Evolutionary conservation across 2,113 vertebrate species (phyloP), one percentile per base, ranked within the genome.

Genomic region (Ia io): DNA sequence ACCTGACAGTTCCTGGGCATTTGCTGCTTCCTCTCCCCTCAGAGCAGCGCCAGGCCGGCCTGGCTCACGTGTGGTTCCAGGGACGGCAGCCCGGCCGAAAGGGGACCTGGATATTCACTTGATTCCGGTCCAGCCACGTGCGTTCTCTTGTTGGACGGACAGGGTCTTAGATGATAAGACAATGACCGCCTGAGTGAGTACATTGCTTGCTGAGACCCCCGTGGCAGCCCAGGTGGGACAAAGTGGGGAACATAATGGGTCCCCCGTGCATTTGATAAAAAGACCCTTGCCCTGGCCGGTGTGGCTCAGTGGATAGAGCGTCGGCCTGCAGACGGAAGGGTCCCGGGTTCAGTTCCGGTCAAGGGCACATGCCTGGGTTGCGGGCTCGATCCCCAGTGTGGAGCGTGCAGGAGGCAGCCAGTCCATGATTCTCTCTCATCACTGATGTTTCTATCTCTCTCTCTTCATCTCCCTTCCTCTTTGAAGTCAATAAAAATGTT

Each of bases 231-330:
- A 0, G 6, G 28, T 0, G 10, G 77, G 61, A 37, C 71, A 42
- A 92, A 69, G 47, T n/a, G 13, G 61, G 35, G 49, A 53, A 77
- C 42, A 30, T 30, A 61, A 28, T n/a, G 79, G 77, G 49, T 61
- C 70, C 69, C 32, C 32, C 5, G 9, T 49, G 37, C 37, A 25
- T 87, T 91, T 91, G 37, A 40, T 56, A 74, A 74, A 80, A 87
- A 53, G 51, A 18, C 51, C 3, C 40, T 6, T 5, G 44, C 44
- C 49, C 53, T 56, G 53, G 53, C 20, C 7, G 18, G 53, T 56
- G 20, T 56, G 18, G 53, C 53, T 56, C 53, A 22, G 53, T 56
- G 53, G 53, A 22, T 22, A 56, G 53, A 56, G 53, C 20, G 20
- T 56, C 53, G 20, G 53, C 53, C 53, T 56, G 20, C 7, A 20